Base-by-base conservation (phyloP, 2,113 vertebrate genomes). In the Aleadryas rufinucha region DNA sequence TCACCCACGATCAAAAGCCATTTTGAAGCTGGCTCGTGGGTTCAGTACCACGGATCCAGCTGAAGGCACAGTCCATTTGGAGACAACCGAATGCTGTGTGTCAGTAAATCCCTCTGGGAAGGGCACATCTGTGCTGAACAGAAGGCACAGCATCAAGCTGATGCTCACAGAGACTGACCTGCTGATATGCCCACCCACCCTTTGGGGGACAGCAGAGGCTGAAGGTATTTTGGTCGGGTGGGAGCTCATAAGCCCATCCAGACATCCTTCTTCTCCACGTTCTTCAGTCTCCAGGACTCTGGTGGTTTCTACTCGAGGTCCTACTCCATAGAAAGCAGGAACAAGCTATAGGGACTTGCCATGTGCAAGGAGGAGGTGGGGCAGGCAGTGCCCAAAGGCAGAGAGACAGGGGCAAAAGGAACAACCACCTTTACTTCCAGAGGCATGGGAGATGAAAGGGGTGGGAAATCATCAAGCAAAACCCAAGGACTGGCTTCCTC, bases 1-100 rank as follows among this genome's bases (percentile, higher is more conserved):
- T 24, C 0, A 0, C 6, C 9, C 9, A 3, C 0, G 2, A 45
- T 0, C 49, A 35, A 72, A 69, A 44, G 21, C 44, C 8, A 2
- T 53, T 72, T 28, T 37, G 82, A 23, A 53, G 63, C 20, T n/a
- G 31, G 24, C 7, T 31, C 7, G 1, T 4, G 24, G 14, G 13
- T 3, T 31, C 37, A 5, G 30, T 6, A 24, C 49, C 35, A 4
- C 0, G 5, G 37, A 18, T 2, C 31, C 45, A 41, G 26, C 20
- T 19, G 45, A 41, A 57, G 26, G 54, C 23, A 31, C 12, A 7
- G 22, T 3, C 56, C 12, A 1, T 33, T 15, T 33, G 49, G 57
- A 61, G 30, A 39, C n/a, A 37, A 18, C 16, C n/a, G 23, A 53
- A 23, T 1, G 16, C 24, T 3, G 5, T 3, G 10, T 11, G 53